phyloP scores from a whole-genome alignment of 2,888 invertebrate genomes.

The Ephialtes manifestator region DNA sequence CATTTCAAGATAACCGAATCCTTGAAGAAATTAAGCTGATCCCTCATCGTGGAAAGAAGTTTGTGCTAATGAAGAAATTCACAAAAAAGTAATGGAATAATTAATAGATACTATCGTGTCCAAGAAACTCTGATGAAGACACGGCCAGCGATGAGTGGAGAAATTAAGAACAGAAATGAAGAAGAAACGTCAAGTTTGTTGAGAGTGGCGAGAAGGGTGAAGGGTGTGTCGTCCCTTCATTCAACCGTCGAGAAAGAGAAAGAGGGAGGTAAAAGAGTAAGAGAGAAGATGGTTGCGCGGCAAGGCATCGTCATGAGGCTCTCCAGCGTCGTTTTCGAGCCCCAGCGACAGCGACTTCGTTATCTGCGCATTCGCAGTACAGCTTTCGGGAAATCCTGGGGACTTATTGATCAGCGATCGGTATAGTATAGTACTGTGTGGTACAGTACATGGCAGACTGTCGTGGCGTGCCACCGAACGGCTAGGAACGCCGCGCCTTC shows the following conservation, averaged over 20 bases:
- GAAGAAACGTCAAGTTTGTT: constrained; percentile 21
- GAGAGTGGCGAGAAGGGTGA: not conserved
- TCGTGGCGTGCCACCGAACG: constrained; percentile 18
- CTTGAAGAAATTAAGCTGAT: no score
- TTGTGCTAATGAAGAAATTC: not conserved
- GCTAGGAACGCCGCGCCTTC: constrained; percentile 28
- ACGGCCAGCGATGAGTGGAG: no score
- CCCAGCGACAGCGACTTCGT: constrained; percentile 68
- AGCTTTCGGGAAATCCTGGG: constrained; percentile 72
- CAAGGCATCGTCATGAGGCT: constrained; percentile 59
- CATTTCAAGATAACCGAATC: no score
- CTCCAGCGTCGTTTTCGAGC: constrained; percentile 64
- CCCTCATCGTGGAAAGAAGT: not conserved
- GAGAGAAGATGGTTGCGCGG: constrained; percentile 54
- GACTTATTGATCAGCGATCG: constrained; percentile 79
- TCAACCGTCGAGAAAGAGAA: constrained; percentile 29
- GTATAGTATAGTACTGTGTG: constrained; percentile 65
- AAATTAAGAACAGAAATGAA: constrained; percentile 1
- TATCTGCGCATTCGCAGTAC: constrained; percentile 73
- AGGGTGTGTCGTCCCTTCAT: constrained; percentile 15
- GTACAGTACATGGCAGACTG: constrained; percentile 38
- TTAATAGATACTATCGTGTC: no score
- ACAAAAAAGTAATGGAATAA: no score
- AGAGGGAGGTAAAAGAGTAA: no score
- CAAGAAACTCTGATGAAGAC: no score